Evolutionary conservation across 2,888 invertebrate species (phyloP).

Genomic region (Brachylomia viminalis): DNA sequence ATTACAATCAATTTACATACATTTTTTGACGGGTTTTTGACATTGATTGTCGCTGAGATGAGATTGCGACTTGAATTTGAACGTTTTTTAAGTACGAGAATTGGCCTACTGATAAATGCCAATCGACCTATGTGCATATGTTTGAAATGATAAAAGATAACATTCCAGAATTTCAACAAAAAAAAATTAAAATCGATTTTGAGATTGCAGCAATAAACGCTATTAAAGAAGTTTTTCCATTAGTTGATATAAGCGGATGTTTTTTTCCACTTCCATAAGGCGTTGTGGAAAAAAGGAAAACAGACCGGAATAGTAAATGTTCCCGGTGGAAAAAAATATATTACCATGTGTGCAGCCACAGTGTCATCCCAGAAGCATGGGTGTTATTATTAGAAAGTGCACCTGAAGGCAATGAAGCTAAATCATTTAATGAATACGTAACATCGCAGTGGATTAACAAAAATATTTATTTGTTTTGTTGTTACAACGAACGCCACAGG

Average conservation of each 20-base stretch:
- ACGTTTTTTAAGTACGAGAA: neutral
- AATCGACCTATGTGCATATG: slow-evolving; percentile 38
- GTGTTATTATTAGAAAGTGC: no score
- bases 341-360: no score
- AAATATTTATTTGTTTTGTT: slow-evolving; percentile 44
- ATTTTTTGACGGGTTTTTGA: no score
- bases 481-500: slow-evolving; percentile 42
- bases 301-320: no score
- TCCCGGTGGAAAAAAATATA: no score
- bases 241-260: no score
- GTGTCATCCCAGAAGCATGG: no score
- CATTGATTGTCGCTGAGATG: no score
- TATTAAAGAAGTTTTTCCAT: slow-evolving; percentile 38
- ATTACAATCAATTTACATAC: no score
- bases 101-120: slow-evolving; percentile 16
- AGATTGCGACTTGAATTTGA: no score
- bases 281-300: no score
- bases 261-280: no score
- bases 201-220: slow-evolving; percentile 28
- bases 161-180: slow-evolving; percentile 37
- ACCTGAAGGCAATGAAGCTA: neutral
- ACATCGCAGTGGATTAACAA: slow-evolving; percentile 42
- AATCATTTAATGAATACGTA: slow-evolving; percentile 34
- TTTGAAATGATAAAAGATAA: slow-evolving; percentile 47
- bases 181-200: slow-evolving; percentile 18